Conservation (phyloP, 2,113 vertebrate genomes). For the Ammodytes dubius region DNA sequence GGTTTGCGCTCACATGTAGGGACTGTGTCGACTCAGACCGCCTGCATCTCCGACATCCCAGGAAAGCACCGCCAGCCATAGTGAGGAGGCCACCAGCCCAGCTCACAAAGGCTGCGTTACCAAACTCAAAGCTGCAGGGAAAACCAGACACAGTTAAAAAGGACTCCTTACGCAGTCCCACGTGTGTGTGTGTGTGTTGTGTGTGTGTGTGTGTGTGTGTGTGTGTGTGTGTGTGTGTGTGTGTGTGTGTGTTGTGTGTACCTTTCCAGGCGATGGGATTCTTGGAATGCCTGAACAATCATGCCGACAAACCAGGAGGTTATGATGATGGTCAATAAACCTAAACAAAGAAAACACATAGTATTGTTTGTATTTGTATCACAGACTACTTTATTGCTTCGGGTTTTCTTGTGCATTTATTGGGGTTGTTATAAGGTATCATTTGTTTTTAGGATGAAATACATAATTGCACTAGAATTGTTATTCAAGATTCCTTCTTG, state of each 20-base stretch:
- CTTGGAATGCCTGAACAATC: slow-evolving; percentile 70
- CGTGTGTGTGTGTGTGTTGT: slow-evolving; percentile 2
- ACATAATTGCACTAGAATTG: not conserved
- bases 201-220: slow-evolving; percentile 19
- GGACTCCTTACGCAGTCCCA: too few species aligned
- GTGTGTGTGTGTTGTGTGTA: slow-evolving; percentile 20
- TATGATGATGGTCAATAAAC: slow-evolving; percentile 87
- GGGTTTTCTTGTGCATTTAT: not conserved
- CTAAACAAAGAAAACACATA: slow-evolving; percentile 71
- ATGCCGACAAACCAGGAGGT: slow-evolving; percentile 91
- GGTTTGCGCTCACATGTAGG: slow-evolving; percentile 66
- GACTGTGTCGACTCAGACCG: slow-evolving; percentile 73
- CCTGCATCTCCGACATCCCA: slow-evolving; percentile 87
- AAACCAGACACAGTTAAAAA: slow-evolving; percentile 10
- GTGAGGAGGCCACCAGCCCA: slow-evolving; percentile 89
- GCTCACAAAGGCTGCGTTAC: slow-evolving; percentile 91
- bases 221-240: not conserved
- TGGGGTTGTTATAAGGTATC: not conserved
- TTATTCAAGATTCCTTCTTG: not conserved
- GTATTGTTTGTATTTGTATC: not conserved
- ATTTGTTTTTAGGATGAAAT: not conserved
- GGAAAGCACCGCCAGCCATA: slow-evolving; percentile 88
- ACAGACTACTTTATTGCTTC: too few species aligned
- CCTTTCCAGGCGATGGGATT: slow-evolving; percentile 38
- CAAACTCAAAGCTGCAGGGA: slow-evolving; percentile 89